Percentiles rank a stretch among this genome's conserved stretches.
Conservation (phyloP, 2,888 invertebrate species). For the Platycnemis pennipes region DNA sequence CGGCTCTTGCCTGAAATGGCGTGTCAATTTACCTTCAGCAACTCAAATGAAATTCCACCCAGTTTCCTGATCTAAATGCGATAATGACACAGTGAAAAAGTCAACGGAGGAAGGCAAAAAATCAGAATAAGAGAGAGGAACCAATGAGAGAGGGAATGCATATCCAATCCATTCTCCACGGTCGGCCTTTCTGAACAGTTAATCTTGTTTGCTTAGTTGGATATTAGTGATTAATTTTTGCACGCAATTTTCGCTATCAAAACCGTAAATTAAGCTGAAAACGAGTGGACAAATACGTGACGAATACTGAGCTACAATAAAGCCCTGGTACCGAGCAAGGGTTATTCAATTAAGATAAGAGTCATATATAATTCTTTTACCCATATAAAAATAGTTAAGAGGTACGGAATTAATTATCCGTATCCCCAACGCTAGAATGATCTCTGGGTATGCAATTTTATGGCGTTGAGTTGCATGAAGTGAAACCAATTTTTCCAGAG, state of each 20-base stretch:
- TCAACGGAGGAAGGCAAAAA: neutral
- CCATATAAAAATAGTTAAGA: too few species aligned
- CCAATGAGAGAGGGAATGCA: neutral
- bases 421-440: too few species aligned
- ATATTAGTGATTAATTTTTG: neutral
- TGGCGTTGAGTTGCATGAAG: too few species aligned
- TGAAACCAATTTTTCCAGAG: too few species aligned
- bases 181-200: neutral
- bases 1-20: neutral
- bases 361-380: too few species aligned
- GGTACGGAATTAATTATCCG: too few species aligned
- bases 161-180: slow-evolving; percentile 43
- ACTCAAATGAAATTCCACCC: neutral
- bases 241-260: neutral
- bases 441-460: too few species aligned
- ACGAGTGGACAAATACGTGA: neutral
- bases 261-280: neutral
- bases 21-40: neutral
- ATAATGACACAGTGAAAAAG: slow-evolving; percentile 30
- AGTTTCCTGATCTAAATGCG: neutral
- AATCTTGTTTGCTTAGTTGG: neutral
- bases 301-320: neutral
- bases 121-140: neutral
- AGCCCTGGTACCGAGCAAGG: neutral
- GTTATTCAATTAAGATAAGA: neutral